Evolutionary conservation across 2,888 invertebrate genomes (phyloP).

Genomic region (Torymus auratus): DNA sequence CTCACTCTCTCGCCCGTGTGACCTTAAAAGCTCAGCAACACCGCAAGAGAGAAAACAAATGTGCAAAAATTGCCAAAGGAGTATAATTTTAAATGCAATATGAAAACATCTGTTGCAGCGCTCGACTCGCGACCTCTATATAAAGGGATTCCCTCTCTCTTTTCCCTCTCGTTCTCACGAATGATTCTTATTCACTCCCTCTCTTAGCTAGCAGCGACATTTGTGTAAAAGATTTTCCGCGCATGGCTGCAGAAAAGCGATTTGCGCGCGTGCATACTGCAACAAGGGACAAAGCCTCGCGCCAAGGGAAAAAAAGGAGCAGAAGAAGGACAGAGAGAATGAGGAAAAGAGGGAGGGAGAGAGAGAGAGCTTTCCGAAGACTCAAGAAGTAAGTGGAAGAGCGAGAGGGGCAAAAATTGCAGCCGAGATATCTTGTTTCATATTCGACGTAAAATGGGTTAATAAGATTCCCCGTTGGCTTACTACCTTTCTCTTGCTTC

Average conservation of each 20-base stretch:
- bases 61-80: conserved; percentile 41
- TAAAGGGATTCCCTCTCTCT: not conserved
- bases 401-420: not conserved
- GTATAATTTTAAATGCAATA: conserved; percentile 3
- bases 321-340: not conserved
- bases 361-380: not conserved
- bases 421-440: conserved; percentile 16
- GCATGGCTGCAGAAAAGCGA: not conserved
- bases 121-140: conserved; percentile 16
- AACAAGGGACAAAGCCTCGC: conserved; percentile 11
- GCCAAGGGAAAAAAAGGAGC: not conserved
- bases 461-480: conserved; percentile 25
- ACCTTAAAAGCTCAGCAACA: conserved; percentile 6
- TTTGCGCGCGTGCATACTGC: not conserved
- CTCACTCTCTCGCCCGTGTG: not conserved
- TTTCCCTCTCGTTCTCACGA: not conserved
- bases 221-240: not conserved
- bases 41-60: conserved; percentile 3
- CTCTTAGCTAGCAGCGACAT: not conserved
- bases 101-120: conserved; percentile 36
- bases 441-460: conserved; percentile 29
- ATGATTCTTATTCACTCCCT: not conserved
- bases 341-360: not conserved
- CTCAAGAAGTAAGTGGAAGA: not conserved
- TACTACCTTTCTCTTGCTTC: conserved; percentile 2